Percentiles rank a stretch among this genome's conserved stretches.
These are phyloP conservation scores for Nemotelus nigrinus DNA, from an alignment of 2,888 invertebrate genomes.

Conservation along the genomic window DNA sequence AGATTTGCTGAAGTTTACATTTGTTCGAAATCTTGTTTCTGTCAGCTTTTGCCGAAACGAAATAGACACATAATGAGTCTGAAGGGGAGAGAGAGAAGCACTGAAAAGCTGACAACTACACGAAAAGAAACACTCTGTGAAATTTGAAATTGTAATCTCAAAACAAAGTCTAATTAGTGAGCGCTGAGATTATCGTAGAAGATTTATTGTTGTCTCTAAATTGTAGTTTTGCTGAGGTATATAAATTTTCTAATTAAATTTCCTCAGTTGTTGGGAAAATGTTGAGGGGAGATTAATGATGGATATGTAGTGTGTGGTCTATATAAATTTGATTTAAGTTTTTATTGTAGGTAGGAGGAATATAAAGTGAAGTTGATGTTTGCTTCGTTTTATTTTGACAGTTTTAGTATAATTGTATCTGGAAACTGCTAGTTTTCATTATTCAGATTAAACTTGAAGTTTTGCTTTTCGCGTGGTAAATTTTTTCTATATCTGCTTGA, in stretches of 20 bases:
- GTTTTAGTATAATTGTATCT: too few relatives aligned
- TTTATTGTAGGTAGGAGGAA: background rate
- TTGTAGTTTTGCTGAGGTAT: constrained; percentile 1
- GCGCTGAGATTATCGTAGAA: constrained; percentile 28
- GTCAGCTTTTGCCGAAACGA: background rate
- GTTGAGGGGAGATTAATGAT: too few relatives aligned
- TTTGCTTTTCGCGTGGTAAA: too few relatives aligned
- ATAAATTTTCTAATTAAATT: constrained; percentile 17
- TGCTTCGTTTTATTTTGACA: background rate
- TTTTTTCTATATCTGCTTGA: too few relatives aligned
- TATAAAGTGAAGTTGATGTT: constrained; percentile 16
- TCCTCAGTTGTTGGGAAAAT: too few relatives aligned
- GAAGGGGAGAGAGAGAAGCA: too few relatives aligned
- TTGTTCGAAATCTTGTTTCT: background rate
- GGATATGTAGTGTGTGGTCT: too few relatives aligned
- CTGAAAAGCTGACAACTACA: too few relatives aligned
- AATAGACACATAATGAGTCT: too few relatives aligned
- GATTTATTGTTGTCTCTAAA: constrained; percentile 23
- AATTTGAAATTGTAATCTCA: constrained; percentile 38
- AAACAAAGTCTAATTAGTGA: constrained; percentile 38
- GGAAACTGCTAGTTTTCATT: too few relatives aligned
- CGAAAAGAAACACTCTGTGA: too few relatives aligned
- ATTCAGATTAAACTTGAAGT: too few relatives aligned
- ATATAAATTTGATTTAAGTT: constrained; percentile 9
- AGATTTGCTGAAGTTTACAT: background rate